These are phyloP conservation scores for Ellobius talpinus DNA, from an alignment of 2,113 vertebrate species.

Conservation along the genomic window DNA sequence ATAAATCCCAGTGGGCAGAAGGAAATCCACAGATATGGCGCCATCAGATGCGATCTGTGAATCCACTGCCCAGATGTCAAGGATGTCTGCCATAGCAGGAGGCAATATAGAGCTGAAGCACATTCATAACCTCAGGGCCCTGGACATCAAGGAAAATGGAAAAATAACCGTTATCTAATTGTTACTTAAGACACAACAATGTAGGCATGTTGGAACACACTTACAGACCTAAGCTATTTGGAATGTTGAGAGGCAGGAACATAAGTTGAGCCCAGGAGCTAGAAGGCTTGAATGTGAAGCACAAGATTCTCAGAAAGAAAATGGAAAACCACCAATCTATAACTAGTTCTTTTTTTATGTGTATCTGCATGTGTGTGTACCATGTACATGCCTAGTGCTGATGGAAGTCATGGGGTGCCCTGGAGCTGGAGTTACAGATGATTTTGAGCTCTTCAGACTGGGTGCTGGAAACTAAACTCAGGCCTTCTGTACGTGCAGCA, in stretches of 20 bases:
- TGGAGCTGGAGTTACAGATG: background rate
- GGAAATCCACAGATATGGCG: conserved; percentile 95
- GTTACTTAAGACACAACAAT: background rate
- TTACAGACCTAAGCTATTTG: background rate
- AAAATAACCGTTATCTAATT: conserved; percentile 64
- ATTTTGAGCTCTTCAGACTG: background rate
- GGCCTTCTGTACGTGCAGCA: background rate
- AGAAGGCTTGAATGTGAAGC: background rate
- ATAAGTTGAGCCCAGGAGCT: background rate
- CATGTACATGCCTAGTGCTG: background rate
- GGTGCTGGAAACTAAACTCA: background rate
- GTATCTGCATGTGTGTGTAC: background rate
- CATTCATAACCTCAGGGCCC: conserved; percentile 95
- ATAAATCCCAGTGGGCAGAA: conserved; percentile 98
- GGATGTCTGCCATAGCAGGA: conserved; percentile 97
- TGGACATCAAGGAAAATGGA: conserved; percentile 70
- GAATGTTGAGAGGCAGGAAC: background rate
- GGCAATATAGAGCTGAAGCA: conserved; percentile 93
- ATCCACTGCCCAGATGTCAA: conserved; percentile 98
- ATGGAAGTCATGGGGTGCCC: background rate
- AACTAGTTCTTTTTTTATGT: background rate
- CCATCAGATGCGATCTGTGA: conserved; percentile 92
- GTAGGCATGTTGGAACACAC: background rate
- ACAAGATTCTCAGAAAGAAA: background rate
- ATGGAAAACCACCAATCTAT: background rate